Base-by-base conservation (phyloP, 2,888 invertebrate species). In the Lithophane semibrunnea region DNA sequence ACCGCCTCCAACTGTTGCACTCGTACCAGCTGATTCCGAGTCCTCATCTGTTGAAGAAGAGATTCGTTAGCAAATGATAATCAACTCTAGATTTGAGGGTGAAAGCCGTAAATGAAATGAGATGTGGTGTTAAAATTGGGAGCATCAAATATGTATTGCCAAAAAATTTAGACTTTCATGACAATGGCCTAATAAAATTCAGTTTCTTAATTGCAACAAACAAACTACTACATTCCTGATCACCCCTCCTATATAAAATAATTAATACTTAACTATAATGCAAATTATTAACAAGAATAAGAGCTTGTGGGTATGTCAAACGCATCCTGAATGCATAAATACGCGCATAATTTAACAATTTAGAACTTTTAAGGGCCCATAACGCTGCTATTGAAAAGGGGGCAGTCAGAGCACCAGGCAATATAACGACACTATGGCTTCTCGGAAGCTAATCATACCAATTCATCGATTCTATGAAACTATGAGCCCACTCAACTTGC, bases 11-110 rank as follows among this genome's bases (percentile, higher is more conserved):
- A 90, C 82, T 4, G 86, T 90, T n/a, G 92, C 86, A 73, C 94
- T 94, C 2, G 93, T 92, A 4, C 93, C 92, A 2, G 93, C 93
- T 73, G 96, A 91, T 82, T 97, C 97, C 5, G 97, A 97, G 78
- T 97, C 97, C 60, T 97, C 97, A 85, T 97, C 97, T 97, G 95
- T 85, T 91, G 90, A 84, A 80, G 72, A 83, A 81, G 42, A 69
- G 9, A 7, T 58, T 12, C 29, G 12, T 84, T 58, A 86, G 54
- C 37, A 65, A 73, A 52, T 29, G 12, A 75, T 61, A 71, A 7
- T 52, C 8, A 42, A 63, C 0, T 60, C 69, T 65, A 76, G 10
- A 3, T 13, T 29, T 47, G 4, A 54, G 21, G 49, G 13, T 60
- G 60, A 82, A n/a, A 86, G 69, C 24, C 44, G 16, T 4, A 69